Conservation (phyloP, 2,797 vertebrate genomes). For the Phoxinus dragarum region DNA sequence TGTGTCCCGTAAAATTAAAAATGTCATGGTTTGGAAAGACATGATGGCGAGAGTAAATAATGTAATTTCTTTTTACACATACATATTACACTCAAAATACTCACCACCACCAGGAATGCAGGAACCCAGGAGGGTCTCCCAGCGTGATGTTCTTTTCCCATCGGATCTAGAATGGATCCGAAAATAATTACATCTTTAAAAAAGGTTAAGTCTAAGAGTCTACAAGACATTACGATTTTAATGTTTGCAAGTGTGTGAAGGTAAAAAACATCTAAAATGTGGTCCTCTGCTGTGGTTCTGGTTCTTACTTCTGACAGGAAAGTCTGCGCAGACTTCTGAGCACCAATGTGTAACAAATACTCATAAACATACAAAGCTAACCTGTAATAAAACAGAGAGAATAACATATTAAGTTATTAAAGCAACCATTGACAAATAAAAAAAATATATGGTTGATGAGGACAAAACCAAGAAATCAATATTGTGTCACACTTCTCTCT, state of each 20-base stretch:
- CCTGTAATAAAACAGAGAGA: conserved; percentile 71
- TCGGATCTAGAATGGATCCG: conserved; percentile 84
- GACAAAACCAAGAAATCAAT: not conserved
- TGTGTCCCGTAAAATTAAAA: not conserved
- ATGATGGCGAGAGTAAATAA: not conserved
- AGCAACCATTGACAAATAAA: conserved; percentile 47
- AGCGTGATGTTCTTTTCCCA: conserved; percentile 99
- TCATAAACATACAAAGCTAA: conserved; percentile 97
- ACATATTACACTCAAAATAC: conserved; percentile 63
- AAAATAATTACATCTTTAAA: not conserved
- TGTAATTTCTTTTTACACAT: not conserved
- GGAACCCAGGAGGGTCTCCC: conserved; percentile 95
- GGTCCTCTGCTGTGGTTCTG: not conserved
- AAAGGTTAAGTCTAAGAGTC: not conserved
- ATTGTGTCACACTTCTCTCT: not conserved
- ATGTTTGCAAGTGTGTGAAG: not conserved
- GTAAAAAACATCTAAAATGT: not conserved
- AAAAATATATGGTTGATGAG: not conserved
- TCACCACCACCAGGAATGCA: conserved; percentile 99
- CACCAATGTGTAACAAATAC: conserved; percentile 97
- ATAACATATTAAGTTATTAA: conserved; percentile 63
- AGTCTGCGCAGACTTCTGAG: conserved; percentile 98
- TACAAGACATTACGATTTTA: not conserved
- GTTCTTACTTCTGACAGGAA: conserved; percentile 94
- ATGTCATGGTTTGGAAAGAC: not conserved